Percentiles rank a stretch among this genome's conserved stretches.
Conservation (phyloP, 1,140 invertebrate species). For the Dreissena polymorpha region DNA sequence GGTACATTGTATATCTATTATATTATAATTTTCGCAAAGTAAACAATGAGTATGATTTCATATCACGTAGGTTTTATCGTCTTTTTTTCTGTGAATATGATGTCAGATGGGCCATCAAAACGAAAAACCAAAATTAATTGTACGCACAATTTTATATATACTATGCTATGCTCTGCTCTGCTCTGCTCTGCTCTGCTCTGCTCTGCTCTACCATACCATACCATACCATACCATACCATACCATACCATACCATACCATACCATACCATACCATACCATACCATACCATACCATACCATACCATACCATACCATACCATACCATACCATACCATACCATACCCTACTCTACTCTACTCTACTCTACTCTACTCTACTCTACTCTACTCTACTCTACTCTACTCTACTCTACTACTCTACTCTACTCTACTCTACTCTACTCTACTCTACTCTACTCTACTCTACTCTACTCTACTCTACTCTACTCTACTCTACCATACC, state of each 20-base stretch:
- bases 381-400: conserved; percentile 50
- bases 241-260: conserved; percentile 59
- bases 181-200: conserved; percentile 48
- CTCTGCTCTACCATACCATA: conserved; percentile 57
- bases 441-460: conserved; percentile 43
- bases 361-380: conserved; percentile 56
- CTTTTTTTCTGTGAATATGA: no score
- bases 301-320: conserved; percentile 56
- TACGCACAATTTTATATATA: conserved; percentile 37
- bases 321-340: conserved; percentile 55
- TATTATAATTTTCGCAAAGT: no score
- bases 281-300: conserved; percentile 58
- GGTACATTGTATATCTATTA: no score
- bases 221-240: conserved; percentile 52
- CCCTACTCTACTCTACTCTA: conserved; percentile 53
- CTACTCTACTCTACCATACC: conserved; percentile 59
- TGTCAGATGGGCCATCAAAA: no score
- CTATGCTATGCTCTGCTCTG: conserved; percentile 52
- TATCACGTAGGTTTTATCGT: no score
- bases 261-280: conserved; percentile 49
- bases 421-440: conserved; percentile 53
- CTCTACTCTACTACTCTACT: conserved; percentile 51
- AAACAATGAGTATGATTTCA: no score
- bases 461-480: conserved; percentile 64
- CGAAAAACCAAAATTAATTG: no score